Evolutionary conservation across 2,888 invertebrate species (phyloP).

Genomic region (Cataglyphis cursor): DNA sequence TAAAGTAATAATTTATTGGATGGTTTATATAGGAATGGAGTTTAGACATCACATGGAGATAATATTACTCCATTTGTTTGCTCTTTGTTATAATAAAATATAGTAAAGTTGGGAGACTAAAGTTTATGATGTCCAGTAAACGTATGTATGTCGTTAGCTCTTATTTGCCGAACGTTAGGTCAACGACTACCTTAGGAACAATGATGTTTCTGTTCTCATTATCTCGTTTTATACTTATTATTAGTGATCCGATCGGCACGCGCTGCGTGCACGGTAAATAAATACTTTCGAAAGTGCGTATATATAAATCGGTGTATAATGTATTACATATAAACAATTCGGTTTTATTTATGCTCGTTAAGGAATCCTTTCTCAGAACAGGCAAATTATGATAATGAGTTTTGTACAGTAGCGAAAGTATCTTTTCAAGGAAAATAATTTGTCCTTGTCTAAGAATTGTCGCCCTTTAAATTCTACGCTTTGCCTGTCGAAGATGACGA

Average conservation of each 20-base stretch:
- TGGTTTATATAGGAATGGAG: conserved; percentile 64
- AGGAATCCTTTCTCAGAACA: conserved; percentile 8
- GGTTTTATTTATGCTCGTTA: conserved; percentile 18
- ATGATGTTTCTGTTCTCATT: conserved; percentile 55
- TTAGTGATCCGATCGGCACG: conserved; percentile 68
- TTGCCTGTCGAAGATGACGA: conserved; percentile 56
- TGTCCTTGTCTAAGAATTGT: conserved; percentile 24
- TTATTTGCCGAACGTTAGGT: conserved; percentile 50
- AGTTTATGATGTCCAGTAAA: conserved; percentile 62
- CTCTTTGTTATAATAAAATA: conserved; percentile 61
- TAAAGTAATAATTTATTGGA: conserved; percentile 63
- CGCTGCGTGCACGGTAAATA: conserved; percentile 72
- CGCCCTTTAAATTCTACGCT: conserved; percentile 18
- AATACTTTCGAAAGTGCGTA: conserved; percentile 77
- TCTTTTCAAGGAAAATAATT: conserved; percentile 25
- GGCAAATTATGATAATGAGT: conserved; percentile 37
- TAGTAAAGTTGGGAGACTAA: conserved; percentile 61
- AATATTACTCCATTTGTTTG: conserved; percentile 51
- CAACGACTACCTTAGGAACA: conserved; percentile 70
- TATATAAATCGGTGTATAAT: conserved; percentile 77
- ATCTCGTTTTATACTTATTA: conserved; percentile 57
- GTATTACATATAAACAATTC: conserved; percentile 73
- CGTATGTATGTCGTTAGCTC: conserved; percentile 63
- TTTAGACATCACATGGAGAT: conserved; percentile 64
- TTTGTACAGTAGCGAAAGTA: conserved; percentile 4